Conservation (phyloP, 2,113 vertebrate genomes). For the Pelmatolapia mariae region DNA sequence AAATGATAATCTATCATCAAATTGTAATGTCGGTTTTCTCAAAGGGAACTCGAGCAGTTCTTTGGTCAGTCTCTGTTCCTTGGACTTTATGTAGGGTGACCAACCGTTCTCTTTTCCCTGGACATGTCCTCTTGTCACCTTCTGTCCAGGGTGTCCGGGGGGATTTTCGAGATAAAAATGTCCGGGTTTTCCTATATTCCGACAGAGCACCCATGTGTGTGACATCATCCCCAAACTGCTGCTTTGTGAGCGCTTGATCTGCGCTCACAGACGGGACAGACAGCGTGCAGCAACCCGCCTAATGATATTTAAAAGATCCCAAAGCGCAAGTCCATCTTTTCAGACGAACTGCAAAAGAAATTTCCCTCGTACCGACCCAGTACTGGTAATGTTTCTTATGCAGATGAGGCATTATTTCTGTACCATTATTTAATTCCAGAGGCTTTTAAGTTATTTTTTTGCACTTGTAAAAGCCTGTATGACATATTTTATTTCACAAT, state of each 20-base stretch:
- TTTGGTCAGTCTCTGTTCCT: background rate
- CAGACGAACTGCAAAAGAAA: background rate
- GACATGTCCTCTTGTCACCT: background rate
- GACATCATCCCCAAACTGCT: background rate
- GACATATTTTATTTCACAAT: background rate
- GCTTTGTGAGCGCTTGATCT: background rate
- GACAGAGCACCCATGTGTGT: background rate
- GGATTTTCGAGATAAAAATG: background rate
- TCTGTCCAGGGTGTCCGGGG: background rate
- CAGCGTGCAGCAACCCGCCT: accelerated
- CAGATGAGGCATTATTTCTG: background rate
- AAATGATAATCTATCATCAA: background rate
- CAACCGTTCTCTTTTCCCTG: background rate
- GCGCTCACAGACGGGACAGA: background rate
- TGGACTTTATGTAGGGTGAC: background rate
- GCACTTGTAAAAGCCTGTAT: background rate
- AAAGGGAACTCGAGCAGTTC: background rate
- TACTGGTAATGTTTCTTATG: background rate
- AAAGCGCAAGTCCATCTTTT: background rate
- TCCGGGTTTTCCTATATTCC: background rate
- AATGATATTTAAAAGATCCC: background rate
- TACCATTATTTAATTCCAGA: background rate
- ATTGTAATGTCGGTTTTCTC: background rate
- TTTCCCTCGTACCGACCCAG: background rate
- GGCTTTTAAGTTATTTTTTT: background rate